phyloP scores from a whole-genome alignment of 2,888 invertebrate species.

The Macrophya alboannulata region DNA sequence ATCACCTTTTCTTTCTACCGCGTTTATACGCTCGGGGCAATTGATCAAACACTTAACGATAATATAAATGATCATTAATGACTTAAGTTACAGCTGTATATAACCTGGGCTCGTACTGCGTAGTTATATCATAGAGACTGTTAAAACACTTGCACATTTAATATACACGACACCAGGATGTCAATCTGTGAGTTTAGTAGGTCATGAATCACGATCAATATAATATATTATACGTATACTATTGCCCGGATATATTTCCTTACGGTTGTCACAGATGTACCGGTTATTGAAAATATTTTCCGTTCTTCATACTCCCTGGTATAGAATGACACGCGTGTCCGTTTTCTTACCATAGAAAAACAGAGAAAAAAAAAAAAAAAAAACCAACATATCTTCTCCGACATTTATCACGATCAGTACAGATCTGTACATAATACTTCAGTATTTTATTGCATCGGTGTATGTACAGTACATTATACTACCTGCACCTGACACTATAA shows the following conservation, averaged over 20 bases:
- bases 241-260: slow-evolving; percentile 2
- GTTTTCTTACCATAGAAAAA: not conserved
- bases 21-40: not conserved
- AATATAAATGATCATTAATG: not conserved
- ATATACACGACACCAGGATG: slow-evolving; percentile 3
- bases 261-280: not conserved
- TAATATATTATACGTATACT: no score
- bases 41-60: slow-evolving; percentile 18
- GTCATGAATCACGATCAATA: slow-evolving; percentile 36
- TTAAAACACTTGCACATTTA: not conserved
- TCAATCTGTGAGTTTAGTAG: slow-evolving; percentile 9
- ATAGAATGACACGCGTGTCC: not conserved
- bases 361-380: not conserved
- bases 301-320: not conserved
- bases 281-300: not conserved
- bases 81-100: not conserved
- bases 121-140: not conserved
- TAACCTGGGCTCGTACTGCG: not conserved
- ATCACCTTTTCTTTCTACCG: slow-evolving; percentile 3
- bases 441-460: not conserved
- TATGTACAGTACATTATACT: not conserved
- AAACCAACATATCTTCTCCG: not conserved
- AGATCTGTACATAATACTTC: not conserved
- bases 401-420: not conserved
- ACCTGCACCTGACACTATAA: not conserved